Base-by-base conservation (phyloP, 2,888 invertebrate genomes). In the Drosophila limbata region DNA sequence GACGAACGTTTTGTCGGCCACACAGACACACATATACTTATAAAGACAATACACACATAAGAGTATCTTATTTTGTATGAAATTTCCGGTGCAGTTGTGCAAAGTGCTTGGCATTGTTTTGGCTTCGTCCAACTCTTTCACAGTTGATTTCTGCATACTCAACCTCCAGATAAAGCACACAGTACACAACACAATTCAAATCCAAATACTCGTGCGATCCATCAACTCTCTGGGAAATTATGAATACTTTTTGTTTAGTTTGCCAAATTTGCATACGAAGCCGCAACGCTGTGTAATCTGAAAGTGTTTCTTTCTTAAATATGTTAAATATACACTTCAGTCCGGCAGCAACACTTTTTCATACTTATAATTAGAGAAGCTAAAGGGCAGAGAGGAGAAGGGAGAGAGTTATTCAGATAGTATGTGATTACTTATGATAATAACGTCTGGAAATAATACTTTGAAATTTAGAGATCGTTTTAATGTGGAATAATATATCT, bases 1-100 rank as follows among this genome's bases (percentile, higher is more conserved):
- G 73, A 81, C 55, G 63, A 69, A 62, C 82, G 61, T 69, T 84
- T 84, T 82, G 84, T 82, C 65, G 69, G 63, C 35, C 64, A 64
- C 40, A 55, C 33, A 63, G 42, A 52, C 13, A 50, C 39, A 19
- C 4, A 45, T 39, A 52, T 28, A 59, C 47, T 42, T 15, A 56
- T 37, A 44, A 25, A 39, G 4, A 42, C 9, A 35, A 25, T 13
- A 37, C 21, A 25, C 17, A 45, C 37, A 21, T 42, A 10, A 35
- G 21, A 37, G 37, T 37, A 13, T 50, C 56, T 61, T 50, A 31
- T 60, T 25, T 33, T 28, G 57, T 67, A 64, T 67, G 66, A 73
- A 81, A 74, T 81, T 77, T 82, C 82, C 82, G 84, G 84, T 69
- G 73, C 52, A 73, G 79, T 84, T 79, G 84, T 71, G 82, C 70